Evolutionary conservation across 2,797 vertebrate species (phyloP).

Genomic region (Coregonus sp.): DNA sequence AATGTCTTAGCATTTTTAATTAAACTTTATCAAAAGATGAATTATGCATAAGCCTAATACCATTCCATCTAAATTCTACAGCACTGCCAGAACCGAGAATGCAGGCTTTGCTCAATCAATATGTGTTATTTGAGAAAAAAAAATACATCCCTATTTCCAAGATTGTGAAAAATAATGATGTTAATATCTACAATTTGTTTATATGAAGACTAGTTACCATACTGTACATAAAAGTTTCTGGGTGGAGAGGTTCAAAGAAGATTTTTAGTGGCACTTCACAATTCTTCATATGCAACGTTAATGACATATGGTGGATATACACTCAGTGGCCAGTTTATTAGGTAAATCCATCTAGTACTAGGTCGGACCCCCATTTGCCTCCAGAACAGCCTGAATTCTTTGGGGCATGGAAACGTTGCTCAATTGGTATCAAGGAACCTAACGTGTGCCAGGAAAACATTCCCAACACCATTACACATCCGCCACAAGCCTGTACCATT

Average conservation of each 20-base stretch:
- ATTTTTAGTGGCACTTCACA: no score
- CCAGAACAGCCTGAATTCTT: no score
- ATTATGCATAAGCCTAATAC: slow-evolving; percentile 72
- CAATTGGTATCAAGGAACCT: no score
- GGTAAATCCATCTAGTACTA: no score
- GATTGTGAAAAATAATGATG: not conserved
- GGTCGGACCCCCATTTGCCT: no score
- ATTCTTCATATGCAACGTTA: not conserved
- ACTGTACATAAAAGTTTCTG: not conserved
- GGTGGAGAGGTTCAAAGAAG: not conserved
- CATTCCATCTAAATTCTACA: not conserved
- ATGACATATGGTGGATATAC: not conserved
- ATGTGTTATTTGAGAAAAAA: not conserved
- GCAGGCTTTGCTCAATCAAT: not conserved
- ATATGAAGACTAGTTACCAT: not conserved
- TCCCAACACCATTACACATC: no score
- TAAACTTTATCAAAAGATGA: slow-evolving; percentile 87
- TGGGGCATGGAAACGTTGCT: no score
- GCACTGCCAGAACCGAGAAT: not conserved
- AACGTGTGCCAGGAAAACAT: no score
- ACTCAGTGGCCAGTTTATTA: no score
- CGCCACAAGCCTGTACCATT: no score
- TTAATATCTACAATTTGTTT: not conserved
- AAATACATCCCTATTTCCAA: not conserved
- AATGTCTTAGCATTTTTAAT: slow-evolving; percentile 83